Conservation (phyloP, 2,113 vertebrate species). For the Acrocephalus kingi region DNA sequence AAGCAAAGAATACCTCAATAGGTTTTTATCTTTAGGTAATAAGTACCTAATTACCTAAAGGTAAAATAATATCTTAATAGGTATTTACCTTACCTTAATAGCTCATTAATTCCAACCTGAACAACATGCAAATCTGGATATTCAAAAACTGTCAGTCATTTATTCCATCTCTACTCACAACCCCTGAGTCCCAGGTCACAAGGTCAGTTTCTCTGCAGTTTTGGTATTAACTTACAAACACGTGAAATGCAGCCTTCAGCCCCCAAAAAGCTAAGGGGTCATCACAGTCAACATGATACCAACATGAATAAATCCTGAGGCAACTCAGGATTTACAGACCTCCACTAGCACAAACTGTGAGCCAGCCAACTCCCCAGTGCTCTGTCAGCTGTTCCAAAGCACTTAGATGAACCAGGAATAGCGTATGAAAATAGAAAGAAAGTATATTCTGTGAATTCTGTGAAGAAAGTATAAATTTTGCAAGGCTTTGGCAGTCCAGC, state of each 20-base stretch:
- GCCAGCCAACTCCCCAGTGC: background rate
- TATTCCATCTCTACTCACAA: background rate
- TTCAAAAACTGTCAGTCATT: background rate
- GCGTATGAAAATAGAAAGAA: no score
- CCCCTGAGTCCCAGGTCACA: fast-evolving
- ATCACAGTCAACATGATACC: background rate
- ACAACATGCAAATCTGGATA: background rate
- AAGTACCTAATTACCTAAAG: no score
- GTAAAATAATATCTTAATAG: no score
- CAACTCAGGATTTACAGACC: background rate
- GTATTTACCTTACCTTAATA: no score
- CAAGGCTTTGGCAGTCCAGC: background rate
- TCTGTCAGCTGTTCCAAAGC: background rate
- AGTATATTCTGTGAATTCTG: background rate
- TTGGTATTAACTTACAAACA: background rate
- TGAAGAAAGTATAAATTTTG: background rate
- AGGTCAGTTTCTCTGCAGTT: background rate
- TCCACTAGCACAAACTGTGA: fast-evolving
- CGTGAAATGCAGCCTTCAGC: background rate
- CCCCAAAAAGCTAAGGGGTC: background rate
- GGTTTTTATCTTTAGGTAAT: no score
- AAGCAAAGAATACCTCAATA: background rate
- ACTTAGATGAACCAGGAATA: background rate
- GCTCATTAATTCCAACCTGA: background rate
- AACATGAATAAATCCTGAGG: background rate